Conservation (phyloP, 30 jellyfish, hydroid and myxozoan genomes). For the Rhopilema esculentum region DNA sequence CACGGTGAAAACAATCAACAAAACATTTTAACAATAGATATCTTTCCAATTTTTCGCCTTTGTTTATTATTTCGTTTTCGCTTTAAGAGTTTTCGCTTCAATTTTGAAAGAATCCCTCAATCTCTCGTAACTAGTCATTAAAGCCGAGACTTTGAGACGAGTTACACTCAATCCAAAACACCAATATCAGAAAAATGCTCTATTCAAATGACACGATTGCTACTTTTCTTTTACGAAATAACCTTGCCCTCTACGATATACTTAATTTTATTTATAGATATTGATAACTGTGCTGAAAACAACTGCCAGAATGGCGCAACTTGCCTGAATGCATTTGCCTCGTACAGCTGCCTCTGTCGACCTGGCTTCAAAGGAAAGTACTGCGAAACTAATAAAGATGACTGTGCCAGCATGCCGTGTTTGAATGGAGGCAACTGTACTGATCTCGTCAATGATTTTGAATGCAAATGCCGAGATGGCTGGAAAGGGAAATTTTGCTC, state of each 20-base stretch:
- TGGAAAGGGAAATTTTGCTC: slow-evolving; percentile 84
- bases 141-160: no score
- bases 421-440: slow-evolving; percentile 83
- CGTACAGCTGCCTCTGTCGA: slow-evolving; percentile 82
- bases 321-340: slow-evolving; percentile 78
- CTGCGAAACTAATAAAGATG: slow-evolving; percentile 79
- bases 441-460: slow-evolving; percentile 71
- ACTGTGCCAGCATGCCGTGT: slow-evolving; percentile 87
- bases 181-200: no score
- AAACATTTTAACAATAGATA: no score
- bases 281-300: slow-evolving; percentile 82
- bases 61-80: no score
- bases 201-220: no score
- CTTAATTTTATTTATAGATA: slow-evolving; percentile 26
- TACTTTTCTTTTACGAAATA: background rate
- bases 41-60: no score
- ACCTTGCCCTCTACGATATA: background rate
- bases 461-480: slow-evolving; percentile 71
- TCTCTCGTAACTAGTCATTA: no score
- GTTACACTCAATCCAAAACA: no score
- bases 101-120: no score
- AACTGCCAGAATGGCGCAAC: slow-evolving; percentile 88
- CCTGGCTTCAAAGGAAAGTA: slow-evolving; percentile 77
- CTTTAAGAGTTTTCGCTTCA: no score
- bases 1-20: no score